Evolutionary conservation across 1,140 invertebrate genomes (phyloP).

Genomic region (Mamestra configurata): DNA sequence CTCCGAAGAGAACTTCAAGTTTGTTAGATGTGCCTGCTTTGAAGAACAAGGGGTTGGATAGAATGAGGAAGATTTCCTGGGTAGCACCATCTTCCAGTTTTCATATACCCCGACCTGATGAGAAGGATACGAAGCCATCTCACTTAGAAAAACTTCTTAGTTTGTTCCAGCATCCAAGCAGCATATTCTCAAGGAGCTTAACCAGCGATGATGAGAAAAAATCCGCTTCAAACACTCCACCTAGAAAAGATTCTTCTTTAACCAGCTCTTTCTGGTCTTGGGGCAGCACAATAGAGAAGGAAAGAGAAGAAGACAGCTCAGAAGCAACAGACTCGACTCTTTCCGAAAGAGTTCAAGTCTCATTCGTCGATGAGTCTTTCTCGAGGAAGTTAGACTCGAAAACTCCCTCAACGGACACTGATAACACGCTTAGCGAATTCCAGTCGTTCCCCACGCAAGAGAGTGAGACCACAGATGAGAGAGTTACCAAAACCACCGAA

Average conservation of each 20-base stretch:
- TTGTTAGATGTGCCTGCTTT: conserved; percentile 83
- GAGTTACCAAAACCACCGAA: conserved; percentile 85
- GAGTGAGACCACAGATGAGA: conserved; percentile 57
- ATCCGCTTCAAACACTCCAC: conserved; percentile 77
- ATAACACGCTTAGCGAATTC: conserved; percentile 83
- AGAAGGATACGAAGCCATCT: conserved; percentile 82
- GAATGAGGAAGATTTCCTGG: conserved; percentile 88
- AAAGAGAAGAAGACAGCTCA: conserved; percentile 76
- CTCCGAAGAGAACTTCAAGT: conserved; percentile 81
- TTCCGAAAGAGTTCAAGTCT: conserved; percentile 81
- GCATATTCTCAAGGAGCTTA: conserved; percentile 84
- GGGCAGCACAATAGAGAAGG: conserved; percentile 75
- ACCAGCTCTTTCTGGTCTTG: conserved; percentile 86
- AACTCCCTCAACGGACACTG: conserved; percentile 83
- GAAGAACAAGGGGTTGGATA: conserved; percentile 77
- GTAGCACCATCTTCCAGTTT: conserved; percentile 85
- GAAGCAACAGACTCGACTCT: conserved; percentile 81
- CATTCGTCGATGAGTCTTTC: conserved; percentile 82
- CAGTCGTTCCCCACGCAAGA: conserved; percentile 68
- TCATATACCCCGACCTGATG: conserved; percentile 77
- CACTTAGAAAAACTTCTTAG: conserved; percentile 89
- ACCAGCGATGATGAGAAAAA: conserved; percentile 78
- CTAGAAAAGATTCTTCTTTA: conserved; percentile 81
- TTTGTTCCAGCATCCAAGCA: conserved; percentile 88
- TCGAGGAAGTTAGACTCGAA: conserved; percentile 83